Evolutionary conservation across 1,140 invertebrate species (phyloP).

Genomic region (Conus ventricosus): DNA sequence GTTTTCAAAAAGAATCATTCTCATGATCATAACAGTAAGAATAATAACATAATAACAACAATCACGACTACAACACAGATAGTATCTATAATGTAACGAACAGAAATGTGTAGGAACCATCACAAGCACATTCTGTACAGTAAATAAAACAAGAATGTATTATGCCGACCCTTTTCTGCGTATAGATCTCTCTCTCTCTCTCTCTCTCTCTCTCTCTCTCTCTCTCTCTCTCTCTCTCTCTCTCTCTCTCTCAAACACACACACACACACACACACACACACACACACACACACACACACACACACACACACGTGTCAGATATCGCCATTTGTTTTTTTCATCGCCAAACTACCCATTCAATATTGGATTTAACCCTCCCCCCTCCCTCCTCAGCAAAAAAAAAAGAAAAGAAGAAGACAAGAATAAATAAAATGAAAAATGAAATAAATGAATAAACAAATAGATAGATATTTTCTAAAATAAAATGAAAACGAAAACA

Average conservation of each 20-base stretch:
- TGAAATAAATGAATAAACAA: no score
- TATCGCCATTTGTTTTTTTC: no score
- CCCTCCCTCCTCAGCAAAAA: no score
- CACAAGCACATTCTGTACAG: not conserved
- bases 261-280: slow-evolving; percentile 11
- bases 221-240: slow-evolving; percentile 26
- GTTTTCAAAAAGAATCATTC: not conserved
- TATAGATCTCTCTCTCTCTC: slow-evolving; percentile 15
- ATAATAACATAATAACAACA: not conserved
- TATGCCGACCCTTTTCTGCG: not conserved
- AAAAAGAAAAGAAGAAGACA: no score
- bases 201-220: slow-evolving; percentile 37
- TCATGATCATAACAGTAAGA: not conserved
- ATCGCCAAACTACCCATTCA: no score
- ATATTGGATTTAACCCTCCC: no score
- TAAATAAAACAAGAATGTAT: not conserved
- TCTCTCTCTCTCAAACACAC: no score
- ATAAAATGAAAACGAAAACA: no score
- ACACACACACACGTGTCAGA: not conserved
- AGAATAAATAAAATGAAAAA: no score
- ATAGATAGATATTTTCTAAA: no score
- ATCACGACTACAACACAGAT: not conserved
- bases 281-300: not conserved
- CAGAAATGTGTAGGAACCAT: not conserved
- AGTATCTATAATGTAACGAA: not conserved